Percentiles rank a stretch among this genome's conserved stretches.
Evolutionary conservation across 2,888 invertebrate genomes (phyloP).

Genomic region (Lathronympha strigana): DNA sequence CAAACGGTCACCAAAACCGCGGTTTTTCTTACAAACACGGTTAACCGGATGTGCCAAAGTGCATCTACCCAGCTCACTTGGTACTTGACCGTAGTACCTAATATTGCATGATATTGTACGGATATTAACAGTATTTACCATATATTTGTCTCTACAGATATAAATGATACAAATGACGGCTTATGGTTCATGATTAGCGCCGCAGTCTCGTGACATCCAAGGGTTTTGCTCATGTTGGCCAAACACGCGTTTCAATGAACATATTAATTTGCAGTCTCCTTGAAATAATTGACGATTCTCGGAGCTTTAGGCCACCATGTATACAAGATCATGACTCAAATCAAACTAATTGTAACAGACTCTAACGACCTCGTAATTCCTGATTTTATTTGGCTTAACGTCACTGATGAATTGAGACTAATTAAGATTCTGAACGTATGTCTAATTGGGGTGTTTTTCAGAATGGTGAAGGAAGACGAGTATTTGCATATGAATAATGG

Average conservation of each 20-base stretch:
- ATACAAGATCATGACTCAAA: conserved; percentile 1
- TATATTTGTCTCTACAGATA: background rate
- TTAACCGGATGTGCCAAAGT: too few relatives aligned
- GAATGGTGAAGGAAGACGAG: background rate
- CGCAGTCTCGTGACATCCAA: conserved; percentile 27
- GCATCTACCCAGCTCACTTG: too few relatives aligned
- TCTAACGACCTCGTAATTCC: background rate
- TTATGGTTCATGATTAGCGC: conserved; percentile 22
- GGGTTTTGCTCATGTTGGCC: conserved; percentile 2
- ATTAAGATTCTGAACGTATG: conserved; percentile 4
- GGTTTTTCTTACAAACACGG: too few relatives aligned
- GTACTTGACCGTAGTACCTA: too few relatives aligned
- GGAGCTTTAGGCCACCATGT: conserved; percentile 35
- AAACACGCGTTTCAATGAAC: conserved; percentile 43
- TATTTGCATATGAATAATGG: conserved; percentile 46
- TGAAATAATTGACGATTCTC: conserved; percentile 53
- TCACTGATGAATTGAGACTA: conserved; percentile 13
- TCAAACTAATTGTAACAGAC: conserved; percentile 22
- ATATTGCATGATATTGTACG: too few relatives aligned
- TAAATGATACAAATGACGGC: conserved; percentile 15
- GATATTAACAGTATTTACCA: background rate
- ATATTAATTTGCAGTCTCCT: conserved; percentile 53
- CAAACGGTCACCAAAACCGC: too few relatives aligned
- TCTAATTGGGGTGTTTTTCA: conserved; percentile 10
- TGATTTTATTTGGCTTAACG: conserved; percentile 19